Percentiles rank a stretch among this genome's conserved stretches.
Conservation (phyloP, 2,888 invertebrate species). For the Nomada fabriciana region DNA sequence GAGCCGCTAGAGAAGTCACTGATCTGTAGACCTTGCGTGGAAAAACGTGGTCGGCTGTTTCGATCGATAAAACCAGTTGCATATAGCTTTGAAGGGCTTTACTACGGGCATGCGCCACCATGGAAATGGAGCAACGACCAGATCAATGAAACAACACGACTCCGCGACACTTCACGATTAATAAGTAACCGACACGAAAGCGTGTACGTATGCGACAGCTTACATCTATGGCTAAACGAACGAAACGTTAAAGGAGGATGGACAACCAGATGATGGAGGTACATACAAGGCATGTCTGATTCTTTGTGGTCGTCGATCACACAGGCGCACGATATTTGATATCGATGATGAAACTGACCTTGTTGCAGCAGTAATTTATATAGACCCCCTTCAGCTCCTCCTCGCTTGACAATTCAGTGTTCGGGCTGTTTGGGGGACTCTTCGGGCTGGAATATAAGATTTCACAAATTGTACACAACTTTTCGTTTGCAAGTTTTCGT, state of each 20-base stretch:
- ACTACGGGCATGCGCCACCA: background rate
- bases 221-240: no score
- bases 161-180: no score
- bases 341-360: conserved; percentile 84
- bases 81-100: conserved; percentile 8
- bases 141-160: background rate
- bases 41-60: conserved; percentile 42
- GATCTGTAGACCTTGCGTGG: conserved; percentile 62
- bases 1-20: conserved; percentile 44
- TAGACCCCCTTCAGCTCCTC: conserved; percentile 92
- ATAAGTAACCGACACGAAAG: no score
- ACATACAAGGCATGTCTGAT: background rate
- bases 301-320: background rate
- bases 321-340: conserved; percentile 6
- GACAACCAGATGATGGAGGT: background rate
- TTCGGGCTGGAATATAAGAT: conserved; percentile 89
- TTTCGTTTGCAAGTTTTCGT: no score
- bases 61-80: conserved; percentile 69
- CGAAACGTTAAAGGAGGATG: background rate
- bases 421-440: conserved; percentile 97
- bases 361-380: conserved; percentile 90
- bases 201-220: no score
- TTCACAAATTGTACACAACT: conserved; percentile 4
- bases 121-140: background rate
- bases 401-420: conserved; percentile 91